A percentile compares a stretch with the other conserved stretches of the same genome.
These are phyloP conservation scores for Scaptodrosophila lebanonensis DNA, from an alignment of 1,140 invertebrate species.

Conservation along the genomic window DNA sequence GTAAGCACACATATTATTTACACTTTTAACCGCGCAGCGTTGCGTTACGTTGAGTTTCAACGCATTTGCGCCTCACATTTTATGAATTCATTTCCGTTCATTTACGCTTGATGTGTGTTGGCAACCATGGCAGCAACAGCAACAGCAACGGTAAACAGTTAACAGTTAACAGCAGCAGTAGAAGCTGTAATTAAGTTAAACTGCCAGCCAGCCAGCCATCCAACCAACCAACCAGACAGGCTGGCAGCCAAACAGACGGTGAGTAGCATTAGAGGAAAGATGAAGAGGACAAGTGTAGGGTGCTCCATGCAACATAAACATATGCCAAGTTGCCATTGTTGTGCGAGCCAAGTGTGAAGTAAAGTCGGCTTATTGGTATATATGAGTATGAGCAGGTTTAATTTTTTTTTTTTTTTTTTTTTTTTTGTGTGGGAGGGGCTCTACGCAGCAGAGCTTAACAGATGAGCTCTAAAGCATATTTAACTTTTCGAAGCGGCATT, in stretches of 20 bases:
- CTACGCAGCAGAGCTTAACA: too few relatives aligned
- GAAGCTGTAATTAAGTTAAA: constrained; percentile 68
- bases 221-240: not conserved
- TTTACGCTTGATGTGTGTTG: constrained; percentile 63
- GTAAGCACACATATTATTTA: constrained; percentile 64
- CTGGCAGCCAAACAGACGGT: too few relatives aligned
- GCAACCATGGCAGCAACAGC: not conserved
- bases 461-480: too few relatives aligned
- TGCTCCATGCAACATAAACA: not conserved
- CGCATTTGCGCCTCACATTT: constrained; percentile 58
- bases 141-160: constrained; percentile 1
- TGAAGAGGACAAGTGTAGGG: too few relatives aligned
- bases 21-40: constrained; percentile 72
- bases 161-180: constrained; percentile 52
- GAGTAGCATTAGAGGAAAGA: too few relatives aligned
- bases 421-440: too few relatives aligned
- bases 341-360: constrained; percentile 6
- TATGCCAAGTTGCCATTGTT: constrained; percentile 10
- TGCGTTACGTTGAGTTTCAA: constrained; percentile 57
- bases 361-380: not conserved
- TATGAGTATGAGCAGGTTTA: too few relatives aligned
- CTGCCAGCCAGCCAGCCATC: constrained; percentile 31
- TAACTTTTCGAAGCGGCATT: too few relatives aligned
- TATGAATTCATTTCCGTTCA: constrained; percentile 74
- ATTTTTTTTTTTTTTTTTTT: too few relatives aligned